These are phyloP conservation scores for Riparia riparia DNA, from an alignment of 2,113 vertebrate genomes.

Conservation along the genomic window DNA sequence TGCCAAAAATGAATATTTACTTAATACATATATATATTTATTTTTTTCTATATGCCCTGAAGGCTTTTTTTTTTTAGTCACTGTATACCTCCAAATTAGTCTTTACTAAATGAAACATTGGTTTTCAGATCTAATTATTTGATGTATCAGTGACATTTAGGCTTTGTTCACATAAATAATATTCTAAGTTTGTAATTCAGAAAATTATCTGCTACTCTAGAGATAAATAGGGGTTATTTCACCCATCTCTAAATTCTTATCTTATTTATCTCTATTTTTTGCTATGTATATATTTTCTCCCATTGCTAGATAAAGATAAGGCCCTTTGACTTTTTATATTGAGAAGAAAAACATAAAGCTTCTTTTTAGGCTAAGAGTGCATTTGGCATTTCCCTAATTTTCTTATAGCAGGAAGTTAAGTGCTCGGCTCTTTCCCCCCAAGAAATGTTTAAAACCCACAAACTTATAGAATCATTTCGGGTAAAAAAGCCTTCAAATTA, in stretches of 20 bases:
- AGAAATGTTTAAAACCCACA: not conserved
- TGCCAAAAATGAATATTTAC: not conserved
- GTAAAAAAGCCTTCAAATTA: not conserved
- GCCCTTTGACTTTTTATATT: not conserved
- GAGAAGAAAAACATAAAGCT: not conserved
- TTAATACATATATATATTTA: not conserved
- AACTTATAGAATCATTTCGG: not conserved
- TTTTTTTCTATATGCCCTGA: not conserved
- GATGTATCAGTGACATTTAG: not conserved
- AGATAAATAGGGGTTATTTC: not conserved
- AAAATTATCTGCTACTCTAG: not conserved
- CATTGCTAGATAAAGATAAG: not conserved
- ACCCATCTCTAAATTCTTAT: not conserved
- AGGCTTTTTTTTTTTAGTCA: not conserved
- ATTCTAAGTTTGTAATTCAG: not conserved
- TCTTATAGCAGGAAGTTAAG: not conserved
- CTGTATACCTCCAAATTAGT: not conserved
- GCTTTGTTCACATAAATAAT: not conserved
- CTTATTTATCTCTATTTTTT: not conserved
- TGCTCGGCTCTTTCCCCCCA: not conserved
- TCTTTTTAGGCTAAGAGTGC: not conserved
- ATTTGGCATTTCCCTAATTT: not conserved
- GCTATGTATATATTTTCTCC: not conserved
- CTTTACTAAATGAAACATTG: not conserved
- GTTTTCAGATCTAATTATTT: not conserved